Conservation (phyloP, 2,888 invertebrate species). For the Pseudococcus longispinus region DNA sequence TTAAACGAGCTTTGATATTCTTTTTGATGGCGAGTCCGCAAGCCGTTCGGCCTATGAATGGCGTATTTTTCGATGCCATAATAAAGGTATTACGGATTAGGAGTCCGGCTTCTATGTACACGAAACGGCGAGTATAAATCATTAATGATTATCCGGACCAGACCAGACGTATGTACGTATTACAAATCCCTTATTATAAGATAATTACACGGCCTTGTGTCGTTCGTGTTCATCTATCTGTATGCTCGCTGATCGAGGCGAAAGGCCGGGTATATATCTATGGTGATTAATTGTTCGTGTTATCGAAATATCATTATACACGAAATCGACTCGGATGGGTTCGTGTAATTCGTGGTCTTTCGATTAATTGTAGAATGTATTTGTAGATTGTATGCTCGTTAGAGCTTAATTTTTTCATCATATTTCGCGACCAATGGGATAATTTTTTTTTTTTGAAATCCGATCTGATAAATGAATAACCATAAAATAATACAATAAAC, state of each 20-base stretch:
- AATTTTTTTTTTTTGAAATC: neutral
- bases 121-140: neutral
- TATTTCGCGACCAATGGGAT: neutral
- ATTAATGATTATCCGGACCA: slow-evolving; percentile 5
- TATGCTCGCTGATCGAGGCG: neutral
- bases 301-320: neutral
- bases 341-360: neutral
- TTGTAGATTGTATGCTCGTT: neutral
- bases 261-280: neutral
- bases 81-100: slow-evolving; percentile 7
- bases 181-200: neutral
- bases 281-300: slow-evolving; percentile 19
- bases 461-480: too few relatives aligned
- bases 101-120: neutral
- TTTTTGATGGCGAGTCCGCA: neutral
- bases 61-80: neutral
- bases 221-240: neutral
- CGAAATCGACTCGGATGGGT: neutral
- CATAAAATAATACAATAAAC: too few relatives aligned
- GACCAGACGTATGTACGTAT: slow-evolving; percentile 1
- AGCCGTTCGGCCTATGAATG: neutral
- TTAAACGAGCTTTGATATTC: slow-evolving; percentile 18
- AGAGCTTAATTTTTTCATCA: neutral
- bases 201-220: slow-evolving; percentile 16
- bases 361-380: neutral